These are phyloP conservation scores for Thecocarcelia acutangulata DNA, from an alignment of 2,888 invertebrate species.

Conservation along the genomic window DNA sequence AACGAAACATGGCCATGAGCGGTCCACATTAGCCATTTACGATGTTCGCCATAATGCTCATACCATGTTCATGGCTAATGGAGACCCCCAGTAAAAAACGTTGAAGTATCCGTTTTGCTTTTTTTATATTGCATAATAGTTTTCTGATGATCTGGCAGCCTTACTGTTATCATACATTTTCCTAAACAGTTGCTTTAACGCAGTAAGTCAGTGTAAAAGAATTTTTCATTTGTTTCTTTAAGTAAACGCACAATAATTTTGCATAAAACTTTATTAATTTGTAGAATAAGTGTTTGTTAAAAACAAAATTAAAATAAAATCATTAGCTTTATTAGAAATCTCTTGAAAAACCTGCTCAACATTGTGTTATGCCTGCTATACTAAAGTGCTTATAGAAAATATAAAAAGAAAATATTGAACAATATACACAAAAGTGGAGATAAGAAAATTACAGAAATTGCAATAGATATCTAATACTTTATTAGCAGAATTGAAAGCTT, in stretches of 20 bases:
- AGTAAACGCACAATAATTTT: conserved; percentile 52
- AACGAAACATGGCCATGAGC: no score
- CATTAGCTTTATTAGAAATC: conserved; percentile 1
- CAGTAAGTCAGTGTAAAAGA: conserved; percentile 59
- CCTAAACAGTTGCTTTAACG: conserved; percentile 26
- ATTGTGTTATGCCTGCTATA: neutral
- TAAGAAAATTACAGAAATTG: conserved; percentile 16
- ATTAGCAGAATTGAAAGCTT: neutral
- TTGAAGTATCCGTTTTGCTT: no score
- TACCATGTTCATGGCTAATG: no score
- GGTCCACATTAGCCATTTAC: no score
- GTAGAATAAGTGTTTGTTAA: conserved; percentile 31
- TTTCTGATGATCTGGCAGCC: conserved; percentile 28
- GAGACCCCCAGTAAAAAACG: no score
- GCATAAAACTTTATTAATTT: conserved; percentile 38
- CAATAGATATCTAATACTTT: conserved; percentile 9
- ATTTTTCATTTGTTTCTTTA: conserved; percentile 23
- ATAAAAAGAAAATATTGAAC: conserved; percentile 2
- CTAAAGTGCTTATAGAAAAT: conserved; percentile 3
- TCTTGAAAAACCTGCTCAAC: neutral
- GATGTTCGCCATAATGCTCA: no score
- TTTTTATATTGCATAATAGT: conserved; percentile 2
- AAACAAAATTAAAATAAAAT: neutral
- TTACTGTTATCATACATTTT: conserved; percentile 22
- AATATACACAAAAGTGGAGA: conserved; percentile 18